Evolutionary conservation across 1,140 invertebrate species (phyloP).

Genomic region (Anastrepha obliqua): DNA sequence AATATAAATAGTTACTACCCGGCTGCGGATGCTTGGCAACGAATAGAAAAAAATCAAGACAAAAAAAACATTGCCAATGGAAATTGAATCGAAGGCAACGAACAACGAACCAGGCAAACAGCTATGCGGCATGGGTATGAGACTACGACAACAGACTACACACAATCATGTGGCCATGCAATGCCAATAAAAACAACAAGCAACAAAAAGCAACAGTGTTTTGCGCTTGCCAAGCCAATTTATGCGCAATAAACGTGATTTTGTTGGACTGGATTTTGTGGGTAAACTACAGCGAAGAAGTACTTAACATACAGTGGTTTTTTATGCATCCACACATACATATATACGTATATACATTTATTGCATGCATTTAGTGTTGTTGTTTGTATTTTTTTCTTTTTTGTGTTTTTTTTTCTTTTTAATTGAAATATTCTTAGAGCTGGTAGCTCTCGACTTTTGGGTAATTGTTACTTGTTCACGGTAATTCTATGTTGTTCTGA

Average conservation of each 20-base stretch:
- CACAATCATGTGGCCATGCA: neutral
- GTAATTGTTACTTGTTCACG: conserved; percentile 27
- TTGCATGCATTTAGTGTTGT: too few species aligned
- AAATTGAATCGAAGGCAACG: conserved; percentile 5
- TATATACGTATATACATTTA: neutral
- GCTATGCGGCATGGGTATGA: neutral
- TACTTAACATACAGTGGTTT: neutral
- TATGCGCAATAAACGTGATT: conserved; percentile 48
- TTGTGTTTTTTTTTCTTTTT: neutral
- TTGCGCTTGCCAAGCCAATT: conserved; percentile 12
- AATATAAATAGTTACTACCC: conserved; percentile 23
- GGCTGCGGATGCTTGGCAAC: conserved; percentile 25
- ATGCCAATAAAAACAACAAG: neutral
- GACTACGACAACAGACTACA: neutral
- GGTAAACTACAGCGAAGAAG: neutral
- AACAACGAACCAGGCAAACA: neutral
- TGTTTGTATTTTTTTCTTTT: too few species aligned
- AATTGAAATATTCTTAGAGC: conserved; percentile 21
- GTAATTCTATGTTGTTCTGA: conserved; percentile 45
- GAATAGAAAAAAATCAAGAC: neutral
- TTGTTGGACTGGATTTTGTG: conserved; percentile 4
- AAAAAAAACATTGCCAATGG: conserved; percentile 1
- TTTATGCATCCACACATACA: neutral
- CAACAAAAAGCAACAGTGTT: neutral
- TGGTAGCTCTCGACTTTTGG: neutral